Percentiles rank a stretch among this genome's conserved stretches.
Conservation (phyloP, 2,113 vertebrate genomes). For the Pagrus major region DNA sequence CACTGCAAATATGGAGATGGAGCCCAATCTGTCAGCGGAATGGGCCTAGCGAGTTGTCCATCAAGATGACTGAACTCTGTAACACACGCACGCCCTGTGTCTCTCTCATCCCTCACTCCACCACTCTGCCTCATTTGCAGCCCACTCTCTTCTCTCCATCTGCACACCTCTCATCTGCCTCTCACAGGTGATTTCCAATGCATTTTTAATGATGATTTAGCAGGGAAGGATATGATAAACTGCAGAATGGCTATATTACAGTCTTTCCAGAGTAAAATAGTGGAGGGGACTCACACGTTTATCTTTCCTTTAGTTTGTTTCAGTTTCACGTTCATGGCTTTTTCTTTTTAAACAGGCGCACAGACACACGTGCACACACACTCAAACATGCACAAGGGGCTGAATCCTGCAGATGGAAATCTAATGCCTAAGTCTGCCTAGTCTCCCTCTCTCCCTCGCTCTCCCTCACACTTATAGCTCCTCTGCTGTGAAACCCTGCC, state of each 20-base stretch:
- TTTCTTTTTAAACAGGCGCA: not conserved
- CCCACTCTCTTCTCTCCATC: conserved; percentile 39
- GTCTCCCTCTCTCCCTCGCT: conserved; percentile 19
- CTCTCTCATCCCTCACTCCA: conserved; percentile 42
- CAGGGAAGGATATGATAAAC: conserved; percentile 37
- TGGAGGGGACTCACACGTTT: conserved; percentile 1
- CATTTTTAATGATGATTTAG: conserved; percentile 68
- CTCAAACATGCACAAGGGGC: not conserved
- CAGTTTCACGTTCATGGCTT: conserved; percentile 12
- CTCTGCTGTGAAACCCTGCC: conserved; percentile 50
- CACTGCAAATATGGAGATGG: conserved; percentile 58
- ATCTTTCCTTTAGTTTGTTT: conserved; percentile 24
- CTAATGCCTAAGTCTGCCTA: conserved; percentile 40
- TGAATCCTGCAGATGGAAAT: conserved; percentile 59
- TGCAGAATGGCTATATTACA: conserved; percentile 26
- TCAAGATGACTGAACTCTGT: conserved; percentile 56
- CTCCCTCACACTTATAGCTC: conserved; percentile 56
- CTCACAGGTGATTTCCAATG: conserved; percentile 58
- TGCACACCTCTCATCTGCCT: conserved; percentile 44
- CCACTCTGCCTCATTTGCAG: conserved; percentile 36
- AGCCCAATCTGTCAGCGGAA: conserved; percentile 57
- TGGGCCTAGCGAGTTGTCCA: conserved; percentile 61
- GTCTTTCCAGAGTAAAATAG: conserved; percentile 27
- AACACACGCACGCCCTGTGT: conserved; percentile 15
- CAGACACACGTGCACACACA: not conserved